Conservation (phyloP, 2,888 invertebrate species). For the Volucella zonaria region DNA sequence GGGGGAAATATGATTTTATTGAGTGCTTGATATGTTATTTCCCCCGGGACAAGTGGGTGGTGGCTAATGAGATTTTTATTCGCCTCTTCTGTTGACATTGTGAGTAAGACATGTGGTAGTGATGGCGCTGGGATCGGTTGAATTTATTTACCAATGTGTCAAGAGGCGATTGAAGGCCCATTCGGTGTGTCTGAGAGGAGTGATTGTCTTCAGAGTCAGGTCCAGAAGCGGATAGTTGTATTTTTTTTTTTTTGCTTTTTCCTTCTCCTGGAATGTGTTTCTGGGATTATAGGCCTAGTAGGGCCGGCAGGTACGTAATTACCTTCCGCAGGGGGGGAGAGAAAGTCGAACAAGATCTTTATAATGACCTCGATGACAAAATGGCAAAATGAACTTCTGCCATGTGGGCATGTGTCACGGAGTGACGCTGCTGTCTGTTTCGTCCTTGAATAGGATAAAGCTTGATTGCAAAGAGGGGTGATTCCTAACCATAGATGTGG, state of each 20-base stretch:
- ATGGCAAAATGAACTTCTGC: slow-evolving; percentile 17
- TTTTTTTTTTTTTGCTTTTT: neutral
- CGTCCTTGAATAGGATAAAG: slow-evolving; percentile 32
- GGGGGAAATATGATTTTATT: slow-evolving; percentile 71
- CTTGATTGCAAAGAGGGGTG: slow-evolving; percentile 23
- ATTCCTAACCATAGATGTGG: no score
- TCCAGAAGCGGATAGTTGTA: slow-evolving; percentile 2
- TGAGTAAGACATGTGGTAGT: slow-evolving; percentile 36
- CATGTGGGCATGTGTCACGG: slow-evolving; percentile 51
- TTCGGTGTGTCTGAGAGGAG: slow-evolving; percentile 23
- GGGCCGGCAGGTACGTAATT: no score
- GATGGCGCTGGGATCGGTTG: slow-evolving; percentile 28
- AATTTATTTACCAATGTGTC: slow-evolving; percentile 63
- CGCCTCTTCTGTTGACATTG: slow-evolving; percentile 25
- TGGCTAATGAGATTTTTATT: slow-evolving; percentile 56
- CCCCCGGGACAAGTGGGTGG: slow-evolving; percentile 64
- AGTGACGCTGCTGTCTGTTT: slow-evolving; percentile 26
- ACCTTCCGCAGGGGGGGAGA: no score
- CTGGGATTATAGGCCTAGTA: no score
- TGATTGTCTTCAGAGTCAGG: slow-evolving; percentile 50
- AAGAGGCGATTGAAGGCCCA: slow-evolving; percentile 54
- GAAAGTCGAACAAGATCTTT: slow-evolving; percentile 24
- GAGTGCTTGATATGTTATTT: slow-evolving; percentile 73
- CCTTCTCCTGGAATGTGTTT: no score
- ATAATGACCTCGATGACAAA: slow-evolving; percentile 20